Evolutionary conservation across 2,113 vertebrate species (phyloP).

Genomic region (Camarhynchus parvulus): DNA sequence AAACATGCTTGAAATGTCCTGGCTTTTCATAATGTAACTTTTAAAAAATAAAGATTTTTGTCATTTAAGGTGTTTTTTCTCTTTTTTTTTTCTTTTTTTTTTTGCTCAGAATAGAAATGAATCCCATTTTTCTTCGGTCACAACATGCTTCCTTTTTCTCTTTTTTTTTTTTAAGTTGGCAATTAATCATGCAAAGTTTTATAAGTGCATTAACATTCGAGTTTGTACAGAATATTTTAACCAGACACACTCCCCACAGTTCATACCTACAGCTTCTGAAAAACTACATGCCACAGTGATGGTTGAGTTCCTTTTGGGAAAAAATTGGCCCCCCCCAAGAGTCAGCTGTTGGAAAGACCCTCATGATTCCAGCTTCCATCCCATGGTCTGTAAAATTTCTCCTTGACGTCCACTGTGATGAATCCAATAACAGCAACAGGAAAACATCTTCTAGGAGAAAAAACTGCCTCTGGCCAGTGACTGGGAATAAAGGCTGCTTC

Average conservation of each 20-base stretch:
- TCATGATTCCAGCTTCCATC: slow-evolving; percentile 16
- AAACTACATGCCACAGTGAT: slow-evolving; percentile 70
- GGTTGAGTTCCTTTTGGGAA: slow-evolving; percentile 60
- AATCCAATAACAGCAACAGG: slow-evolving; percentile 60
- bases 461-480: slow-evolving; percentile 61
- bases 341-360: slow-evolving; percentile 35
- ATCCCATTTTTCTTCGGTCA: slow-evolving; percentile 79
- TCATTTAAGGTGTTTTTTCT: slow-evolving; percentile 52
- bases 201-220: slow-evolving; percentile 89
- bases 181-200: slow-evolving; percentile 89
- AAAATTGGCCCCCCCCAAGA: neutral
- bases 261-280: slow-evolving; percentile 72
- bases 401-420: slow-evolving; percentile 33
- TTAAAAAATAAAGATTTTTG: slow-evolving; percentile 86
- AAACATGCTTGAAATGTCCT: slow-evolving; percentile 71
- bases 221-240: slow-evolving; percentile 79
- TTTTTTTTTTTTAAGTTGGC: slow-evolving; percentile 71
- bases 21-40: slow-evolving; percentile 74
- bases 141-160: slow-evolving; percentile 78
- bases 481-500: slow-evolving; percentile 74
- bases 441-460: slow-evolving; percentile 70
- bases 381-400: slow-evolving; percentile 23
- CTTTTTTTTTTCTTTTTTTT: too few relatives aligned
- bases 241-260: slow-evolving; percentile 64
- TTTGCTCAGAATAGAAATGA: slow-evolving; percentile 80